Conservation (phyloP, 2,888 invertebrate species). For the Drosophila acutilabella region DNA sequence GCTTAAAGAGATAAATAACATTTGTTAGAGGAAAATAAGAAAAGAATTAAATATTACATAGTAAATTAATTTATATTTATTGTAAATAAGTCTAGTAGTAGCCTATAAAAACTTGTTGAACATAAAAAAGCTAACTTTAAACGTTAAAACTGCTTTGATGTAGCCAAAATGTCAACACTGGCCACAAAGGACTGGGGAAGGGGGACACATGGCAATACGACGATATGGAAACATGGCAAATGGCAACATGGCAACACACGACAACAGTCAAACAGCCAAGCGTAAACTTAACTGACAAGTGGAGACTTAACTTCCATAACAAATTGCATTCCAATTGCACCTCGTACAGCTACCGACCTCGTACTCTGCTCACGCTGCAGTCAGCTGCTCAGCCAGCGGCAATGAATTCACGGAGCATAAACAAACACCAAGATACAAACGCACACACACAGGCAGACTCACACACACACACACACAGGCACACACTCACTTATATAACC, state of each 20-base stretch:
- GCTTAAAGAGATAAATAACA: too few species aligned
- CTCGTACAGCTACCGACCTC: constrained; percentile 46
- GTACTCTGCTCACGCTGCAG: constrained; percentile 36
- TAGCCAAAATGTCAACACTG: constrained; percentile 5
- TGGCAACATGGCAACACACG: constrained; percentile 67
- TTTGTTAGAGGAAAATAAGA: too few species aligned
- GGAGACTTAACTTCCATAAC: constrained; percentile 80
- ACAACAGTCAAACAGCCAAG: constrained; percentile 77
- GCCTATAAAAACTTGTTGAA: too few species aligned
- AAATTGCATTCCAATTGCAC: constrained; percentile 81
- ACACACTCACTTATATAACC: constrained; percentile 41
- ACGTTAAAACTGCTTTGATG: too few species aligned
- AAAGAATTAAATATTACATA: too few species aligned
- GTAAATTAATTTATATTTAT: too few species aligned
- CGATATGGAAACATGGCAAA: constrained; percentile 55
- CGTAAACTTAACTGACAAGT: constrained; percentile 81
- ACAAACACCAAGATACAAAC: constrained; percentile 39
- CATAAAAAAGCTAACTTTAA: too few species aligned
- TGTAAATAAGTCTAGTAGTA: too few species aligned
- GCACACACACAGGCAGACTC: constrained; percentile 5
- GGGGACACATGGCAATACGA: constrained; percentile 28
- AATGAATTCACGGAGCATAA: constrained; percentile 63
- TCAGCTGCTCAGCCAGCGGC: constrained; percentile 24
- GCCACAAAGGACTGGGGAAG: constrained; percentile 37
- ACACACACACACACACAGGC: constrained; percentile 15